These are phyloP conservation scores for Allophyes oxyacanthae DNA, from an alignment of 2,888 invertebrate genomes.

Conservation along the genomic window DNA sequence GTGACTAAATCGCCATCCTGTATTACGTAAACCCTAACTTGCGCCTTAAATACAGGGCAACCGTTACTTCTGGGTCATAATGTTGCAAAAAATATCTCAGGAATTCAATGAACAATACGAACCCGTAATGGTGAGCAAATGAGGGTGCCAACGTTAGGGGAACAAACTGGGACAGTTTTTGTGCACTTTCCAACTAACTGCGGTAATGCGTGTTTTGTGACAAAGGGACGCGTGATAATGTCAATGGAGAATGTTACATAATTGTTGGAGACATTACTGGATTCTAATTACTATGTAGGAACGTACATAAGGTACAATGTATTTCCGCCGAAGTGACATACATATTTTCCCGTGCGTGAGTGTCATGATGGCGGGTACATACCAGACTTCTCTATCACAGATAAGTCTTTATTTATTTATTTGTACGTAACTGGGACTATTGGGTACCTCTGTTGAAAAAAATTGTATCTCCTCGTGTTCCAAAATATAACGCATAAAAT, in stretches of 20 bases:
- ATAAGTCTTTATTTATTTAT: too few species aligned
- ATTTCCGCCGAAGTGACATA: too few species aligned
- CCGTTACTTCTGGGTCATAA: conserved; percentile 50
- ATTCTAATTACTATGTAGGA: too few species aligned
- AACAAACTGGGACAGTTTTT: conserved; percentile 58
- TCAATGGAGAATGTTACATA: conserved; percentile 22
- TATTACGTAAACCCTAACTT: not conserved
- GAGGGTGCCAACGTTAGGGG: conserved; percentile 33
- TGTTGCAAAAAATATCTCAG: conserved; percentile 60
- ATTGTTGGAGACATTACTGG: conserved; percentile 6
- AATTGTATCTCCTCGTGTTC: too few species aligned
- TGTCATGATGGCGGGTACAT: too few species aligned
- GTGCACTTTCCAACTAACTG: conserved; percentile 61
- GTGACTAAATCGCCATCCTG: not conserved
- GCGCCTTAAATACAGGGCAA: conserved; percentile 1
- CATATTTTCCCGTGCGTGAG: too few species aligned
- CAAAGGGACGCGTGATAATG: conserved; percentile 35
- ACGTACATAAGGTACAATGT: too few species aligned
- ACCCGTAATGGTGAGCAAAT: conserved; percentile 59
- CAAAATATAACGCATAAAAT: too few species aligned
- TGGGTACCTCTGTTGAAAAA: too few species aligned
- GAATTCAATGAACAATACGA: conserved; percentile 72
- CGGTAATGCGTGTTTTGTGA: conserved; percentile 59
- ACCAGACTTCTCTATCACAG: too few species aligned
- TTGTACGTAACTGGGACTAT: too few species aligned